These are phyloP conservation scores for Caradrina kadenii DNA, from an alignment of 2,888 invertebrate species.

Conservation along the genomic window DNA sequence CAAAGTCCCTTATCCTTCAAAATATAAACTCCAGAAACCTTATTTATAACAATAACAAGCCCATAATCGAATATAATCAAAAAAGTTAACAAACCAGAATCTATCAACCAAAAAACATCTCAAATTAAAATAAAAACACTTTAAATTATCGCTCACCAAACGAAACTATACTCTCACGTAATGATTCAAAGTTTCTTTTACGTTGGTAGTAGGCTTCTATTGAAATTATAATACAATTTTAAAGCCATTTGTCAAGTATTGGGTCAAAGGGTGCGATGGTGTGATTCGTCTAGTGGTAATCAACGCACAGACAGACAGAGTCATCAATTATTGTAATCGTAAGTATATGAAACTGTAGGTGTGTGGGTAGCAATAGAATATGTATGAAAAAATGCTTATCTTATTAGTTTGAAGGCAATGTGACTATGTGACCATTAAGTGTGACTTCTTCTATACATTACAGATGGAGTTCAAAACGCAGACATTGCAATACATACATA, in stretches of 20 bases:
- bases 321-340: slow-evolving; percentile 78
- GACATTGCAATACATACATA: no score
- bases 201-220: slow-evolving; percentile 17
- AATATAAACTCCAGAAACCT: neutral
- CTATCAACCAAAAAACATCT: slow-evolving; percentile 34
- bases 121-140: slow-evolving; percentile 45
- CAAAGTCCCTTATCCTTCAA: neutral
- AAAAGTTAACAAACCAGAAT: slow-evolving; percentile 36
- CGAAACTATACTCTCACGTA: neutral
- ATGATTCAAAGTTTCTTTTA: slow-evolving; percentile 38
- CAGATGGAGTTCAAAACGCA: no score
- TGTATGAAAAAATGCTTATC: slow-evolving; percentile 22
- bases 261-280: slow-evolving; percentile 83
- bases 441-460: no score
- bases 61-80: slow-evolving; percentile 37
- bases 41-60: slow-evolving; percentile 30
- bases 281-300: slow-evolving; percentile 82
- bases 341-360: slow-evolving; percentile 63
- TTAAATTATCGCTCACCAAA: slow-evolving; percentile 7
- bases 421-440: neutral
- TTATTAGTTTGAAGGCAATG: slow-evolving; percentile 12
- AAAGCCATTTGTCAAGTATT: slow-evolving; percentile 82
- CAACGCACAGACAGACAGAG: slow-evolving; percentile 78
- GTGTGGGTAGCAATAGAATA: slow-evolving; percentile 25
- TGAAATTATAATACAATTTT: slow-evolving; percentile 69